Evolutionary conservation across 2,113 vertebrate species (phyloP).

Genomic region (Labrus mixtus): DNA sequence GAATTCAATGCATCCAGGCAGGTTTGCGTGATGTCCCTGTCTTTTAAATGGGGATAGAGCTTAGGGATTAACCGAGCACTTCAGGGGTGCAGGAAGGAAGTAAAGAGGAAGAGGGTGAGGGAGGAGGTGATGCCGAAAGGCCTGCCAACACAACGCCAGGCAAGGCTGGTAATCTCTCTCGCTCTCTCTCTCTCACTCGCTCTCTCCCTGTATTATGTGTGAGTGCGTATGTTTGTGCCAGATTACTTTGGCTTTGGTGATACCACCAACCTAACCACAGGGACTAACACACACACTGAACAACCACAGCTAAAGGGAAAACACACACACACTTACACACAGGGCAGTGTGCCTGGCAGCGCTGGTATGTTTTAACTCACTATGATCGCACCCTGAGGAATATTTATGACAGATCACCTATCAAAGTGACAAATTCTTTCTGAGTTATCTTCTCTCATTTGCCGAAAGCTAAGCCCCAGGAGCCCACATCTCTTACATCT

Average conservation of each 20-base stretch:
- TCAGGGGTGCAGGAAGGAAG: slow-evolving; percentile 69
- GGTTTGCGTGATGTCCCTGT: slow-evolving; percentile 76
- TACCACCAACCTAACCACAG: slow-evolving; percentile 48
- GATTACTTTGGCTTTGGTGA: slow-evolving; percentile 64
- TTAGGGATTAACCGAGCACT: slow-evolving; percentile 79
- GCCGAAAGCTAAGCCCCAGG: slow-evolving; percentile 39
- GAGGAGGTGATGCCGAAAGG: slow-evolving; percentile 63
- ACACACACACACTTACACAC: slow-evolving; percentile 2
- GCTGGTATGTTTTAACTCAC: slow-evolving; percentile 35
- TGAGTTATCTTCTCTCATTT: slow-evolving; percentile 50
- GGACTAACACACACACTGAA: slow-evolving; percentile 38
- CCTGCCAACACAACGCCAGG: slow-evolving; percentile 69
- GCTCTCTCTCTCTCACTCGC: slow-evolving; percentile 37
- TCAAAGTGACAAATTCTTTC: slow-evolving; percentile 49
- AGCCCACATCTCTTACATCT: slow-evolving; percentile 44
- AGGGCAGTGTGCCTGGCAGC: slow-evolving; percentile 34
- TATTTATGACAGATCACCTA: slow-evolving; percentile 60
- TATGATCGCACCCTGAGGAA: slow-evolving; percentile 36
- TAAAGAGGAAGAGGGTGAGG: slow-evolving; percentile 41
- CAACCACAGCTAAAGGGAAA: not conserved
- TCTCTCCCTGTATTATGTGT: slow-evolving; percentile 24
- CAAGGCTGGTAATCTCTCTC: slow-evolving; percentile 40
- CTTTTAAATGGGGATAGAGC: slow-evolving; percentile 68
- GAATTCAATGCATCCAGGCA: slow-evolving; percentile 57
- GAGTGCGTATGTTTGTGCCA: slow-evolving; percentile 42